Percentiles rank a stretch among this genome's conserved stretches.
Evolutionary conservation across 2,113 vertebrate species (phyloP).

Genomic region (Coturnix japonica): DNA sequence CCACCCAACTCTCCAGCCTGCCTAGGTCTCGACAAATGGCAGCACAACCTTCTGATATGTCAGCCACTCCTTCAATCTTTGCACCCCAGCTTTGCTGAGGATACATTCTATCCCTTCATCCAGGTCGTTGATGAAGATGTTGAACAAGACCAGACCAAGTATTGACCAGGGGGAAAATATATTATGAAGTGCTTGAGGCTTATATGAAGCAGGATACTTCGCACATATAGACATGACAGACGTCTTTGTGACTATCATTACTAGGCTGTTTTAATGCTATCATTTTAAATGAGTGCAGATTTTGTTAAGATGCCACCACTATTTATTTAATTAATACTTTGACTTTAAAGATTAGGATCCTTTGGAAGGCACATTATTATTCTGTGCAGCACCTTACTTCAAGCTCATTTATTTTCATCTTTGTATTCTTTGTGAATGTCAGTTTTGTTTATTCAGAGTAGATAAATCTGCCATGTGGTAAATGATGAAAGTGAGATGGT

Average conservation of each 20-base stretch:
- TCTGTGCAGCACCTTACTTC: constrained; percentile 16
- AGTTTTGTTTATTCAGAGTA: constrained; percentile 55
- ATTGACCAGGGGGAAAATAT: neutral
- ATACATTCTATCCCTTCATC: neutral
- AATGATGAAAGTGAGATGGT: constrained; percentile 22
- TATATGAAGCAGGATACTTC: neutral
- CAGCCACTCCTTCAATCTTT: too few species aligned
- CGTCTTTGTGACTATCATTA: neutral
- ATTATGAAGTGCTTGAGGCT: neutral
- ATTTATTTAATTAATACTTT: constrained; percentile 55
- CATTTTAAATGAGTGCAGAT: neutral
- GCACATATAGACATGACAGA: neutral
- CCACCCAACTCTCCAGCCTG: neutral
- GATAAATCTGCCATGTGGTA: constrained; percentile 44
- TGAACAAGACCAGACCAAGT: neutral
- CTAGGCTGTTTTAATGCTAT: neutral
- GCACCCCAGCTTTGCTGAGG: neutral
- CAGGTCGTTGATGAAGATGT: neutral
- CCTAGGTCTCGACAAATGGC: neutral
- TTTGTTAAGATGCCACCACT: constrained; percentile 25
- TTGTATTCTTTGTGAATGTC: neutral
- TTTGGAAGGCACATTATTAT: constrained; percentile 39
- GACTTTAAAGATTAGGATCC: constrained; percentile 15
- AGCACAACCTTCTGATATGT: too few species aligned
- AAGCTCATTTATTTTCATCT: constrained; percentile 48